Evolutionary conservation across 1,140 invertebrate genomes (phyloP).

Genomic region (Rhizoglyphus robini): DNA sequence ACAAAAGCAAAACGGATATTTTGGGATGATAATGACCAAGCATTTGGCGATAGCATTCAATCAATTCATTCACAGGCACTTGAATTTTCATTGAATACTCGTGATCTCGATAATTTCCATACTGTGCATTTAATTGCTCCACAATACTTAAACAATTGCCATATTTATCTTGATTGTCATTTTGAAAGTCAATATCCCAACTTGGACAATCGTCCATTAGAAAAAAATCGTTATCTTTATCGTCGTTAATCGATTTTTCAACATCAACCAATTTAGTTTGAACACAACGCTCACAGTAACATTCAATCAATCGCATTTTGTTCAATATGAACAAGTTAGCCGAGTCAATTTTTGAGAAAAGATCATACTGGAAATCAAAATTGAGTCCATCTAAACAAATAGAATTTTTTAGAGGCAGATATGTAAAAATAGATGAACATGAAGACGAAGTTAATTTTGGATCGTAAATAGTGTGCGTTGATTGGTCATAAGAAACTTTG

Average conservation of each 20-base stretch:
- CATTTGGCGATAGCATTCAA: background rate
- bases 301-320: background rate
- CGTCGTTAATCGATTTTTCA: background rate
- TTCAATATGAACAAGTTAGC: background rate
- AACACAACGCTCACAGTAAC: background rate
- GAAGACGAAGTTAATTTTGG: background rate
- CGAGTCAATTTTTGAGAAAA: background rate
- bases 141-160: background rate
- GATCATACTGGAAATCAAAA: background rate
- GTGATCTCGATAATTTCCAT: background rate
- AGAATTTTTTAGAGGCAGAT: background rate
- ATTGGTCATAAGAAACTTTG: background rate
- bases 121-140: background rate
- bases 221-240: background rate
- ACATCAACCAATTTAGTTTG: background rate
- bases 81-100: background rate
- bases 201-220: background rate
- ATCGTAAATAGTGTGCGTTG: background rate
- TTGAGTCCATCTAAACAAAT: background rate
- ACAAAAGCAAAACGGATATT: background rate
- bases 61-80: background rate
- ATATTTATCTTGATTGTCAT: background rate
- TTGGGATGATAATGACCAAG: background rate
- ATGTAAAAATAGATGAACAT: background rate
- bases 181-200: background rate